phyloP scores from a whole-genome alignment of 2,113 vertebrate species.

The Rhineura floridana region DNA sequence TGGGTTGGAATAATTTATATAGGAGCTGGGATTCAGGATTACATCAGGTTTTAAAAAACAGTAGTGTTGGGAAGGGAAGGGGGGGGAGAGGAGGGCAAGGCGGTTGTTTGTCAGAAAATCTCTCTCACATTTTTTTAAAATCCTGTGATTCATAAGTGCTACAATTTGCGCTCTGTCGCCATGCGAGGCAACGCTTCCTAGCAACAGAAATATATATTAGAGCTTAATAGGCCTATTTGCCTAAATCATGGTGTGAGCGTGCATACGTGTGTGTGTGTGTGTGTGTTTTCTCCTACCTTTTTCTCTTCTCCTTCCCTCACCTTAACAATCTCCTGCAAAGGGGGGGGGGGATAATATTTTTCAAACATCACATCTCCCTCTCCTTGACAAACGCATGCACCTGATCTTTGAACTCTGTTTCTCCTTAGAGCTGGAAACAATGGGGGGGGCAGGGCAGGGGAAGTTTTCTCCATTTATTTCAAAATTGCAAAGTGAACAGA shows the following conservation, averaged over 20 bases:
- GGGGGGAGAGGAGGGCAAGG: not conserved
- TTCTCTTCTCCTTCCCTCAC: not conserved
- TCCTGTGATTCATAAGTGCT: conserved; percentile 24
- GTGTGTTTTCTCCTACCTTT: not conserved
- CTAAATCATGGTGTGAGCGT: not conserved
- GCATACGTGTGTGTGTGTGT: not conserved
- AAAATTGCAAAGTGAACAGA: not conserved
- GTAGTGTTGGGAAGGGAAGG: too few relatives aligned
- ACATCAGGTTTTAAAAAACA: not conserved
- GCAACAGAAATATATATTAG: conserved; percentile 42
- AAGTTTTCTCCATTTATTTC: not conserved
- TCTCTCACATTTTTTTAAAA: not conserved
- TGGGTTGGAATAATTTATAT: not conserved
- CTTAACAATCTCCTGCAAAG: not conserved
- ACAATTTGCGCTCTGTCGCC: conserved; percentile 17
- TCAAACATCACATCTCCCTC: not conserved
- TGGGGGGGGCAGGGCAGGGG: too few relatives aligned
- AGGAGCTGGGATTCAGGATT: not conserved
- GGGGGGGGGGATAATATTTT: not conserved
- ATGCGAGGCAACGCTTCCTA: conserved; percentile 27
- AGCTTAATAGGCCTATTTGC: conserved; percentile 27
- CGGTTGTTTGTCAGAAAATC: conserved; percentile 8
- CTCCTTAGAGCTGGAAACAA: not conserved
- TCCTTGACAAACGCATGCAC: not conserved
- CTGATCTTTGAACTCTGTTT: not conserved